phyloP scores from a whole-genome alignment of 2,888 invertebrate genomes.

The Euspilapteryx auroguttella region DNA sequence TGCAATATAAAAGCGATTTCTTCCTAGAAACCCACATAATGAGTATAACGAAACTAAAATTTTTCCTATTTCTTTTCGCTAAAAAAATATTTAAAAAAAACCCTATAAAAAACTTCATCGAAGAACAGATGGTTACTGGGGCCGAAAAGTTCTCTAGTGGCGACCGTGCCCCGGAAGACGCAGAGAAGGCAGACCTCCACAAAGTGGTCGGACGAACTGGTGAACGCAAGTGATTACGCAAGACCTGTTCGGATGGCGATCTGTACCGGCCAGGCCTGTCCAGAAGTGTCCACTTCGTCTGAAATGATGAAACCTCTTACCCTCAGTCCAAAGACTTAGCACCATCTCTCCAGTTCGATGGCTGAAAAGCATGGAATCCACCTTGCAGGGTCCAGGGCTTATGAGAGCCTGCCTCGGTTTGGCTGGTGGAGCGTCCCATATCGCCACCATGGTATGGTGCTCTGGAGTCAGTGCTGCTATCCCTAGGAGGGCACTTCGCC shows the following conservation, averaged over 20 bases:
- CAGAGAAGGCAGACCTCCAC: background rate
- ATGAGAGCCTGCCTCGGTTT: constrained; percentile 13
- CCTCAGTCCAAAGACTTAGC: constrained; percentile 36
- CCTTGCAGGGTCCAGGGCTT: constrained; percentile 14
- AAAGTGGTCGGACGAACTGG: background rate
- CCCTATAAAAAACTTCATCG: background rate
- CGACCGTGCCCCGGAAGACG: background rate
- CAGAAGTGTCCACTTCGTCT: too few relatives aligned
- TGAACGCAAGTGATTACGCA: too few relatives aligned
- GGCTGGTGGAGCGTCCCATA: constrained; percentile 28
- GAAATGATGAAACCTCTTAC: constrained; percentile 12
- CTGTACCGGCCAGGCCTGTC: too few relatives aligned
- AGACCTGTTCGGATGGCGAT: too few relatives aligned
- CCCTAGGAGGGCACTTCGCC: constrained; percentile 40
- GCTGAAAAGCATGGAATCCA: constrained; percentile 47
- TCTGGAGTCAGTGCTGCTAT: constrained; percentile 19
- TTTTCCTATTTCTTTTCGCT: too few relatives aligned
- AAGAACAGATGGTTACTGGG: background rate
- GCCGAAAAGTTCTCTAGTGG: background rate
- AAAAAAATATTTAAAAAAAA: background rate
- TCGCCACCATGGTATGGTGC: constrained; percentile 17
- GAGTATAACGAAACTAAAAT: too few relatives aligned
- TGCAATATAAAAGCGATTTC: too few relatives aligned
- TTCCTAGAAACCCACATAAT: too few relatives aligned
- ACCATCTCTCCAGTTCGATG: constrained; percentile 42